Evolutionary conservation across 2,888 invertebrate species (phyloP).

Genomic region (Drosophila paramelanica): DNA sequence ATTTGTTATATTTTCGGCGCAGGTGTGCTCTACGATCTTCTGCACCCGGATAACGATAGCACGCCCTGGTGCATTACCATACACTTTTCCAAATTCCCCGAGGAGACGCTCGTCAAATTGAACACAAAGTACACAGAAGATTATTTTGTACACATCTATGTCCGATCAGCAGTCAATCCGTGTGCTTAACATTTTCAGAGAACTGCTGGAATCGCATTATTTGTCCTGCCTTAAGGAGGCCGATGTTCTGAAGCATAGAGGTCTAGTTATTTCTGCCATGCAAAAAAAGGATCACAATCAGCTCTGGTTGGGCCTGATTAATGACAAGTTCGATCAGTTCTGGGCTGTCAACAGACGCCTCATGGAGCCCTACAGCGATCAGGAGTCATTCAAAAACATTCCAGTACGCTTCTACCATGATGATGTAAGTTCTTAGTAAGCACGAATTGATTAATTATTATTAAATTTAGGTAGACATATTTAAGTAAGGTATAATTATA

Average conservation of each 20-base stretch:
- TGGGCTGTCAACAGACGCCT: conserved; percentile 98
- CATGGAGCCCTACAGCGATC: conserved; percentile 94
- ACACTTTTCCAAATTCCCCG: conserved; percentile 97
- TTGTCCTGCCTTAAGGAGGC: conserved; percentile 99
- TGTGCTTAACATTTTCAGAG: conserved; percentile 86
- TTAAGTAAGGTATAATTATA: too few species aligned
- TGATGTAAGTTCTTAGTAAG: conserved; percentile 84
- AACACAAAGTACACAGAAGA: conserved; percentile 88
- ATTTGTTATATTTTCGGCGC: background rate
- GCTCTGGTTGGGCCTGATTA: conserved; percentile 96
- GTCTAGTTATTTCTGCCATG: conserved; percentile 95
- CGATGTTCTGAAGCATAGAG: conserved; percentile 97
- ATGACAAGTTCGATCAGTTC: conserved; percentile 99
- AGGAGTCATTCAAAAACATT: conserved; percentile 94
- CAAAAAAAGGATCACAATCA: conserved; percentile 98
- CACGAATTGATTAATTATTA: background rate
- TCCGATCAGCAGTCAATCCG: background rate
- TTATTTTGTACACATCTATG: background rate
- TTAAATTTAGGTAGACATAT: too few species aligned
- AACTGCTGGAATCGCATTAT: conserved; percentile 96
- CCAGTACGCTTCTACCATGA: conserved; percentile 93
- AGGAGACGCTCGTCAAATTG: conserved; percentile 94
- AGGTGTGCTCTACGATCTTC: conserved; percentile 96
- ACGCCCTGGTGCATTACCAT: conserved; percentile 97
- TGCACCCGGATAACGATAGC: conserved; percentile 88